Conservation (phyloP, 2,113 vertebrate genomes). For the Rafetus swinhoei region DNA sequence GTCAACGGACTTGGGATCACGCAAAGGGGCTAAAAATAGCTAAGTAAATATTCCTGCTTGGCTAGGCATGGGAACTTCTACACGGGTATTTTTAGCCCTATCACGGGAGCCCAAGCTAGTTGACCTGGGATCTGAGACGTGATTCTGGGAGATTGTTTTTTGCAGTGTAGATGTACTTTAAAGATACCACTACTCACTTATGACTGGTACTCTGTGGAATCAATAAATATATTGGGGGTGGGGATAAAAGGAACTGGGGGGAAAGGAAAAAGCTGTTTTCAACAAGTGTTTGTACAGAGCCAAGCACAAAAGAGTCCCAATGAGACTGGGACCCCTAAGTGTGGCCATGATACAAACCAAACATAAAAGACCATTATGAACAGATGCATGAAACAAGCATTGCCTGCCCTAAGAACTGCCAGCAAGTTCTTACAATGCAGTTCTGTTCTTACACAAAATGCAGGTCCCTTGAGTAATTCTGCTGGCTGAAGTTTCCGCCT, state of each 20-base stretch:
- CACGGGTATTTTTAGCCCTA: neutral
- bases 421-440: conserved; percentile 28
- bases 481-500: conserved; percentile 49
- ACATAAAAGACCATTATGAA: neutral
- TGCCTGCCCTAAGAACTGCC: neutral
- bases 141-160: neutral
- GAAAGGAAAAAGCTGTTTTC: neutral
- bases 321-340: neutral
- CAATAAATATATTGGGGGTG: neutral
- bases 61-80: neutral
- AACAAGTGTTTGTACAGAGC: neutral
- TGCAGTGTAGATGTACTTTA: neutral
- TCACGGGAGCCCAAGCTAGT: neutral
- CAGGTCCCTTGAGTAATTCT: conserved; percentile 3
- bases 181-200: conserved; percentile 26
- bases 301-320: conserved; percentile 5
- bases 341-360: neutral
- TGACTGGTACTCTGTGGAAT: conserved; percentile 52
- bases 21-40: neutral
- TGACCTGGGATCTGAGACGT: neutral
- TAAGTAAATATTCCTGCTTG: neutral
- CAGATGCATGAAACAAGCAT: neutral
- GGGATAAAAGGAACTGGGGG: neutral
- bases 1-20: neutral
- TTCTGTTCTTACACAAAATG: neutral